Conservation (phyloP, 2,797 vertebrate species). For the Xenentodon cancila region DNA sequence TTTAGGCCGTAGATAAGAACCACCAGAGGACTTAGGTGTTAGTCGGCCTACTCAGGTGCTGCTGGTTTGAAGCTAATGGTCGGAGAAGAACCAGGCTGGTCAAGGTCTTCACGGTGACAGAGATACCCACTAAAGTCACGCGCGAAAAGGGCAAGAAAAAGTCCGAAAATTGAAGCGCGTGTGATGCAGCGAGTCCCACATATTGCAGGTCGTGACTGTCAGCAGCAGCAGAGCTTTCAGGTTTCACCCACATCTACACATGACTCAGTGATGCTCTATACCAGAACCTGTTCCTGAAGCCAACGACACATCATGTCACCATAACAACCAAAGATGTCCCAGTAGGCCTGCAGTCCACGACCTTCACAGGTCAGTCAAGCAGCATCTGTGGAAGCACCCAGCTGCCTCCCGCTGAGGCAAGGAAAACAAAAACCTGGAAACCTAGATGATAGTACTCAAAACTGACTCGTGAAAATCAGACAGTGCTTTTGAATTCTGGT, state of each 20-base stretch:
- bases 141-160: not conserved
- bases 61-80: not conserved
- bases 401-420: too few species aligned
- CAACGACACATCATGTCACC: not conserved
- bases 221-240: too few species aligned
- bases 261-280: not conserved
- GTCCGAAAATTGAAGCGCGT: slow-evolving; percentile 21
- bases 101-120: too few species aligned
- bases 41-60: not conserved
- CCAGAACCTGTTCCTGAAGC: not conserved
- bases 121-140: too few species aligned
- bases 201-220: slow-evolving; percentile 30
- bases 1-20: not conserved
- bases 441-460: too few species aligned
- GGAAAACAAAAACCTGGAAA: too few species aligned
- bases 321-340: not conserved
- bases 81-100: too few species aligned
- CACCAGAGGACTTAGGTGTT: not conserved
- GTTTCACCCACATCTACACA: not conserved
- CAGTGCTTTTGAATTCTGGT: too few species aligned
- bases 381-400: too few species aligned
- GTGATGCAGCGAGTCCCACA: not conserved
- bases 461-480: too few species aligned
- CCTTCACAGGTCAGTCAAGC: too few species aligned
- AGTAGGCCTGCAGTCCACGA: not conserved